Base-by-base conservation (phyloP, 1,140 invertebrate species). In the Dolichoris vasculosae region DNA sequence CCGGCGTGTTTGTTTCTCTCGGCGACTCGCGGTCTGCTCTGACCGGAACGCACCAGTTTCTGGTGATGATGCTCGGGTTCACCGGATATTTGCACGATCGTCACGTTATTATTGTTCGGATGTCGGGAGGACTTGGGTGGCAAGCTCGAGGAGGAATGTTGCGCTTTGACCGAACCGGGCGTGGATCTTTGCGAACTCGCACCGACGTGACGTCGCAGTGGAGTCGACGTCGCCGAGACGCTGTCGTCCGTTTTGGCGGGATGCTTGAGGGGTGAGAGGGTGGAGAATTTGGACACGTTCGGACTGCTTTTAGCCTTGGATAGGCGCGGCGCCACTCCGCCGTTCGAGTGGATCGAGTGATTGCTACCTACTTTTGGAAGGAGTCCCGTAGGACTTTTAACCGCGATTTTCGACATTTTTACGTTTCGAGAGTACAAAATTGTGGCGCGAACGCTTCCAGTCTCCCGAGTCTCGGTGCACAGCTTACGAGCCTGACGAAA, bases 221-320 rank as follows among this genome's bases (percentile, higher is more conserved):
- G n/a, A n/a, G n/a, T 75, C 4, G 43, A 23, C 17, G 75, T 64
- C 32, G 69, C 2, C 11, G n/a, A 9, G 17, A 20, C 7, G n/a
- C 7, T 35, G 15, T 78, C 82, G 43, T 67, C 75, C 30, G 67
- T 78, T 55, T 83, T 83, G 32, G 76, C 38, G 11, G 32, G 23
- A 3, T 69, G 77, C 23, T 63, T 71, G 26, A 51, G 4, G 67
- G 69, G 38, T 13, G 78, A 55, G 0, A 76, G 30, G 38, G 87
- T 90, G 3, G 91, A 91, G 9, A 90, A 89, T 55, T 87, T 91
- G 2, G 91, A 92, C 3, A 92, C 91, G 38, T 92, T 93, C 0
- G 92, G 92, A 63, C 87, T 92, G 81, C 92, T 92, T 59, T 88
- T 91, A 0, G 92, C 91, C 71, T 93, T 92, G 32, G 92, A 82